phyloP scores from a whole-genome alignment of 2,797 vertebrate genomes.

The Parambassis ranga region DNA sequence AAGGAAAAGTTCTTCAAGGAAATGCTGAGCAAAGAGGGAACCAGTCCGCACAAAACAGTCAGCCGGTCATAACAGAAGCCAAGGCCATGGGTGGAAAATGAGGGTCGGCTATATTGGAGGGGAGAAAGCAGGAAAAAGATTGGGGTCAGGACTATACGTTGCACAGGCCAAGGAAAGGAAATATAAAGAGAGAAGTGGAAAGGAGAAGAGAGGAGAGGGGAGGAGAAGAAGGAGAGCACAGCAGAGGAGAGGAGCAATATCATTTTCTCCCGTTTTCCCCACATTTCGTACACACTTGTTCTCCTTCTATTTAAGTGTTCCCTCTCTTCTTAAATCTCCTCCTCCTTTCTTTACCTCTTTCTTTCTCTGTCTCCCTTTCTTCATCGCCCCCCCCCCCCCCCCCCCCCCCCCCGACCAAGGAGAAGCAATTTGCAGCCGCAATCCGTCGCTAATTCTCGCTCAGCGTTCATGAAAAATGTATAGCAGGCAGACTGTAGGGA shows the following conservation, averaged over 20 bases:
- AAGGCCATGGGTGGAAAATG: conserved; percentile 51
- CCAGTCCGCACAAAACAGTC: conserved; percentile 1
- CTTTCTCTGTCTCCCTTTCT: conserved; percentile 15
- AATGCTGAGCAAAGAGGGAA: not conserved
- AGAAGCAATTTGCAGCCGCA: conserved; percentile 78
- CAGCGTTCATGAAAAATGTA: conserved; percentile 84
- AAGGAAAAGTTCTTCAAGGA: not conserved
- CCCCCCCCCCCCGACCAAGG: conserved; percentile 64
- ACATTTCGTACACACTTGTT: conserved; percentile 14
- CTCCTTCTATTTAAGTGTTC: conserved; percentile 13
- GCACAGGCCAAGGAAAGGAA: conserved; percentile 46
- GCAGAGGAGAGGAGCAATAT: too few relatives aligned
- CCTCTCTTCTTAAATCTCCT: conserved; percentile 15
- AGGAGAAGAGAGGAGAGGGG: not conserved
- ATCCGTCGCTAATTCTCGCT: conserved; percentile 80
- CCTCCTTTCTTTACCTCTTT: conserved; percentile 2
- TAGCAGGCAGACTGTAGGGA: conserved; percentile 78
- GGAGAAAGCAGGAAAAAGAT: conserved; percentile 44
- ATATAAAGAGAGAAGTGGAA: conserved; percentile 3
- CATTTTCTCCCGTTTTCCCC: not conserved
- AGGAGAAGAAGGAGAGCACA: not conserved
- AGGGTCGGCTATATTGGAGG: conserved; percentile 50
- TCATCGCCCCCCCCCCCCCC: too few relatives aligned
- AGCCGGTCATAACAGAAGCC: conserved; percentile 32
- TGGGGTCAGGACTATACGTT: conserved; percentile 66